phyloP scores from a whole-genome alignment of 2,797 vertebrate genomes.

The Hydrolagus colliei region DNA sequence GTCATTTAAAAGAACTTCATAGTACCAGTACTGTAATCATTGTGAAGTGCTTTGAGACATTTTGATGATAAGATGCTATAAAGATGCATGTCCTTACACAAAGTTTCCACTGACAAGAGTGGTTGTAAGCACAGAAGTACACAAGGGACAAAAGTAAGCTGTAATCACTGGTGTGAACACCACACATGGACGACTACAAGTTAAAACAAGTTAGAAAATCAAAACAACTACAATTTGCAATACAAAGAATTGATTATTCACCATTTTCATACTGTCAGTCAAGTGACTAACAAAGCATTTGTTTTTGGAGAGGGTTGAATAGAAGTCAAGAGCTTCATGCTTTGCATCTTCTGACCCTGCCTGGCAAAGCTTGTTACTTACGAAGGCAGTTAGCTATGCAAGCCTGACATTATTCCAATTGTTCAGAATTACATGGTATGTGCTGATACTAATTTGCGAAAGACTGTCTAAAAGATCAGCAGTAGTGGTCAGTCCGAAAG shows the following conservation, averaged over 20 bases:
- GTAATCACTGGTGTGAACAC: neutral
- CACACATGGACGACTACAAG: neutral
- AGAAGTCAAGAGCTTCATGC: neutral
- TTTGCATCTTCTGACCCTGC: neutral
- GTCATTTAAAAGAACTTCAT: too few species aligned
- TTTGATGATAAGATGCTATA: neutral
- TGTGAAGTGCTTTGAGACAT: too few species aligned
- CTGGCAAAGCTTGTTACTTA: neutral
- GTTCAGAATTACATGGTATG: neutral
- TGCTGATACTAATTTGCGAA: neutral
- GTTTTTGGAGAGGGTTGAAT: neutral
- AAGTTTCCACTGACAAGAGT: too few species aligned
- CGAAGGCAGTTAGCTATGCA: neutral
- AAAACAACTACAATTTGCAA: neutral
- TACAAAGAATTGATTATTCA: neutral
- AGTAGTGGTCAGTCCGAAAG: neutral
- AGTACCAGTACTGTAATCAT: too few species aligned
- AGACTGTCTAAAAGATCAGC: neutral
- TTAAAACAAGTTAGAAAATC: neutral
- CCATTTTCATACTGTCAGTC: neutral
- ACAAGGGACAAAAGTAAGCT: neutral
- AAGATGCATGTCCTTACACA: neutral
- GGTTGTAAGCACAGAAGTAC: too few species aligned
- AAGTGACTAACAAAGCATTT: neutral
- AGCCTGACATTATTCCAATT: too few species aligned